Base-by-base conservation (phyloP, 2,113 vertebrate genomes). In the Synodontis membranacea region DNA sequence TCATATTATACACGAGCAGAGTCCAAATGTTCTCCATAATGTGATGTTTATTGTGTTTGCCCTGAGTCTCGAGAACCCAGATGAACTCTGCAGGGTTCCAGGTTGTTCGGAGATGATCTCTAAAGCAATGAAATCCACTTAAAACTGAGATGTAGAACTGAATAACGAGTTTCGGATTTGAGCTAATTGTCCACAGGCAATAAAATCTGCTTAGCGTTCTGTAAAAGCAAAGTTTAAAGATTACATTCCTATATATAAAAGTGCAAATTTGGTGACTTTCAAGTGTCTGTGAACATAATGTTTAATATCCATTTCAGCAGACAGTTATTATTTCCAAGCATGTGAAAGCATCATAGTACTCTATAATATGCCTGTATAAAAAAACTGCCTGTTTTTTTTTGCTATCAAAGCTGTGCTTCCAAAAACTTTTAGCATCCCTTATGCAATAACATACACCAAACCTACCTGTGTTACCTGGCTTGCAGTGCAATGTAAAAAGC, bases 391-490 rank as follows among this genome's bases (percentile, higher is more conserved):
- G n/a, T n/a, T n/a, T n/a, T n/a, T 74, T 39, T 46, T 44, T 25
- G 34, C 52, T 58, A 56, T 80, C 34, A 80, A 56, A 37, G 42
- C 8, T 52, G 3, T 58, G 83, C 37, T 37, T 58, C 14, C 19
- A 56, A 74, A 74, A 46, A 2, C 34, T 42, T 37, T 70, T 39
- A 70, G 25, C 66, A 54, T 39, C 1, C 4, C 34, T n/a, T 42
- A n/a, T 72, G 56, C 56, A 82, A 82, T 72, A 56, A 52, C 28
- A 70, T 56, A 75, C 72, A 46, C 25, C 42, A 75, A 46, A 72
- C 28, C 72, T 14, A 46, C 72, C 72, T 46, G 11, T 12, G 1
- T 72, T 68, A 64, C 8, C 48, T 11, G 44, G n/a, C 2, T 46
- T 75, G 23, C 42, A 46, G 42, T 52, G n/a, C 21, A 28, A 37